A percentile compares a stretch with the other conserved stretches of the same genome.
Conservation (phyloP, 92 coral and sea anemone species). For the Zoanthus sansibaricus region DNA sequence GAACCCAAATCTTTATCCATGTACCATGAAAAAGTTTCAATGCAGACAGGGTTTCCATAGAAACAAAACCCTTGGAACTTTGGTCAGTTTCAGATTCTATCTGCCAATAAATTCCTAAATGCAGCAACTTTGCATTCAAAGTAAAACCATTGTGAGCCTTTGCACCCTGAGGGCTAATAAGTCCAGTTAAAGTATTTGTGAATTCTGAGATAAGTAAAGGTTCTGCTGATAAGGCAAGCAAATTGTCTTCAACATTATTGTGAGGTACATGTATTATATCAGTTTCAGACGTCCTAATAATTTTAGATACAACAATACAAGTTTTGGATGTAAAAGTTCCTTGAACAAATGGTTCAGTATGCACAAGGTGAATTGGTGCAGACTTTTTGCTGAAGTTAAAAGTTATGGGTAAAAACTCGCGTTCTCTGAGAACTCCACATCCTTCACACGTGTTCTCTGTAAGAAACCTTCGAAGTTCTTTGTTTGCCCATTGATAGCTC, state of each 20-base stretch:
- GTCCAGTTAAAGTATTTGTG: slow-evolving; percentile 41
- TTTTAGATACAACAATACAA: slow-evolving; percentile 46
- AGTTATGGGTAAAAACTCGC: slow-evolving; percentile 1
- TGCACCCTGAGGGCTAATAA: neutral
- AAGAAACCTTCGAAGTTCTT: slow-evolving; percentile 21
- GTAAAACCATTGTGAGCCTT: neutral
- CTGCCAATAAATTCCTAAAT: slow-evolving; percentile 21
- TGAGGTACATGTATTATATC: neutral
- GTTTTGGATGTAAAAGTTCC: slow-evolving; percentile 63
- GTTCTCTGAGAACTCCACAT: slow-evolving; percentile 53
- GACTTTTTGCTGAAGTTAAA: neutral
- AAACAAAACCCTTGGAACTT: slow-evolving; percentile 50
- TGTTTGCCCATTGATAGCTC: slow-evolving; percentile 48
- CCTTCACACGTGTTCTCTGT: slow-evolving; percentile 28
- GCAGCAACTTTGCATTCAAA: neutral
- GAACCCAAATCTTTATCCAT: slow-evolving; percentile 74
- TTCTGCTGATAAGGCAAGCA: neutral
- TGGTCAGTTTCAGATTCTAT: neutral
- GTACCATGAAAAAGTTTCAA: slow-evolving; percentile 73
- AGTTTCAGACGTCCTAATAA: neutral
- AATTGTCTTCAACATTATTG: neutral
- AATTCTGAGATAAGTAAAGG: slow-evolving; percentile 71
- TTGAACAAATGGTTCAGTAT: slow-evolving; percentile 76
- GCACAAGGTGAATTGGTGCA: slow-evolving; percentile 26
- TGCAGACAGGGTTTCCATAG: slow-evolving; percentile 65